A percentile compares a stretch with the other conserved stretches of the same genome.
phyloP scores from a whole-genome alignment of 2,113 vertebrate genomes.

The Anthoscopus minutus region DNA sequence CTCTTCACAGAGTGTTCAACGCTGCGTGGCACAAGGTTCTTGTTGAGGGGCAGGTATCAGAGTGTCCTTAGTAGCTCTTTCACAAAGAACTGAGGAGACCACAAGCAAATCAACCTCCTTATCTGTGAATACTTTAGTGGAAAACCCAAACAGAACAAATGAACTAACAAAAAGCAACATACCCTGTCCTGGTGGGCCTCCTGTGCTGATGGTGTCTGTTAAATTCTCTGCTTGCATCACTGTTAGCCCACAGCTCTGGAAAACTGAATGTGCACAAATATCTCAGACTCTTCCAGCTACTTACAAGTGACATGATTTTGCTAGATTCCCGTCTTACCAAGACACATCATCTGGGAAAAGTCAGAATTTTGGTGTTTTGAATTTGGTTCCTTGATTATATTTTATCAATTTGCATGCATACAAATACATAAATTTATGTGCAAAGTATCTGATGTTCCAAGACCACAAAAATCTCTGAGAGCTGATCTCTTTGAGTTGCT shows the following conservation, averaged over 20 bases:
- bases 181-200: neutral
- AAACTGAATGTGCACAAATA: neutral
- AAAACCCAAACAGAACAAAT: neutral
- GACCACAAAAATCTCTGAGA: neutral
- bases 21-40: neutral
- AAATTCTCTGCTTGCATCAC: neutral
- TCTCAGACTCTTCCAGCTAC: neutral
- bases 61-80: neutral
- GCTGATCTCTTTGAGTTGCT: neutral
- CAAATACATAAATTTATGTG: neutral
- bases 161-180: neutral
- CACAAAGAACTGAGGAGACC: neutral
- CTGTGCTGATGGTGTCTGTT: neutral
- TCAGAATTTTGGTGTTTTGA: neutral
- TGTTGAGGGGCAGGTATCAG: neutral
- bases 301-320: neutral
- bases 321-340: neutral
- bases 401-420: neutral
- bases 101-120: neutral
- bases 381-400: neutral
- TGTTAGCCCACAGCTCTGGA: neutral
- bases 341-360: neutral
- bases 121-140: neutral
- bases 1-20: neutral
- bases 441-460: neutral